Conservation (phyloP, 2,888 invertebrate species). For the Notocelia uddmanniana region DNA sequence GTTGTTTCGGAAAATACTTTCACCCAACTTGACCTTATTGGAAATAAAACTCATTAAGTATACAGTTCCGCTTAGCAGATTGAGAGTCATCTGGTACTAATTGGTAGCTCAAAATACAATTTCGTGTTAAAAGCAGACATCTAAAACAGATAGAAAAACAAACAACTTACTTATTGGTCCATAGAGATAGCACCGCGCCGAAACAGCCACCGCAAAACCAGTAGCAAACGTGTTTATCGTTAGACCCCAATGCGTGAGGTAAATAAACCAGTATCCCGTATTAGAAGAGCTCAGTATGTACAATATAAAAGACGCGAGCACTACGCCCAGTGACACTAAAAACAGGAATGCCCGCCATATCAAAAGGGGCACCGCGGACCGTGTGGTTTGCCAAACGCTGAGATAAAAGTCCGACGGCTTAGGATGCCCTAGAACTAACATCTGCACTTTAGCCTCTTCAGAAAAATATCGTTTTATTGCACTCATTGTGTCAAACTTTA, state of each 20-base stretch:
- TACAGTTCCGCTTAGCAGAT: too few species aligned
- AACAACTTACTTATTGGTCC: slow-evolving; percentile 78
- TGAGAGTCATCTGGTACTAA: too few species aligned
- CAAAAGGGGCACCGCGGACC: slow-evolving; percentile 72
- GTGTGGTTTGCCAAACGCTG: slow-evolving; percentile 75
- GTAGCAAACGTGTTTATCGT: slow-evolving; percentile 65
- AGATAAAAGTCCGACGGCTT: slow-evolving; percentile 74
- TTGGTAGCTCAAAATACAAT: neutral
- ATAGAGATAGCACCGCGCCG: slow-evolving; percentile 68
- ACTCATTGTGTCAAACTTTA: slow-evolving; percentile 61
- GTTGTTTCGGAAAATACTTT: too few species aligned
- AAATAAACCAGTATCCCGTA: slow-evolving; percentile 78
- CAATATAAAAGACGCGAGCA: slow-evolving; percentile 66
- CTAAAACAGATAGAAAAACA: neutral
- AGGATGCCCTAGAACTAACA: slow-evolving; percentile 69
- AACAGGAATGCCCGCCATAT: slow-evolving; percentile 72
- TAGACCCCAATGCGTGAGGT: slow-evolving; percentile 85
- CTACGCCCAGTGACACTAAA: slow-evolving; percentile 66
- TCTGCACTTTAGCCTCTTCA: slow-evolving; percentile 65
- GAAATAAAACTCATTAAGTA: too few species aligned
- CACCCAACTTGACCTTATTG: too few species aligned
- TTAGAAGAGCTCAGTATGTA: slow-evolving; percentile 61
- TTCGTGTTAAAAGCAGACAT: neutral
- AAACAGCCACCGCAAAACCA: slow-evolving; percentile 70
- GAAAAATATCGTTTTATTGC: slow-evolving; percentile 71